Evolutionary conservation across 2,797 vertebrate genomes (phyloP).

Genomic region (Malurus splendens): DNA sequence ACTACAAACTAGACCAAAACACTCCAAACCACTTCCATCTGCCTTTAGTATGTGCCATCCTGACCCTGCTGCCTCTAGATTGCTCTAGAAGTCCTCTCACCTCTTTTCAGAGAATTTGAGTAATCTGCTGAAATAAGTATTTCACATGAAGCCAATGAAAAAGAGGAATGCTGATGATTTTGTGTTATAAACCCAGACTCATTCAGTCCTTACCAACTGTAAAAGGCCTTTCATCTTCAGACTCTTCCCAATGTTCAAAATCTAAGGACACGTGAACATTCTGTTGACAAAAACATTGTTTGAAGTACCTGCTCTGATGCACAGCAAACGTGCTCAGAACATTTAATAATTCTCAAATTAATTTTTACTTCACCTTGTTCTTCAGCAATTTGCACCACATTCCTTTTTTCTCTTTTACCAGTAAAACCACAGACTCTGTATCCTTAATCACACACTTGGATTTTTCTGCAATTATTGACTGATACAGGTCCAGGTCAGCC

Average conservation of each 20-base stretch:
- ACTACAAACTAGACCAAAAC: background rate
- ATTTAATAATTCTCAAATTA: background rate
- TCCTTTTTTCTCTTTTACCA: slow-evolving; percentile 58
- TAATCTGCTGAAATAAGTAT: background rate
- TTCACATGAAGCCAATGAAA: background rate
- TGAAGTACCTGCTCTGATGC: background rate
- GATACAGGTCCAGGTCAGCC: slow-evolving; percentile 67
- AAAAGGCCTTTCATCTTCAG: slow-evolving; percentile 57
- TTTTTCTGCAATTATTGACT: slow-evolving; percentile 47
- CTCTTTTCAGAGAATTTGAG: background rate
- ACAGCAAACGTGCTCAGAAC: background rate
- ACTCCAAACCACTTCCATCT: background rate
- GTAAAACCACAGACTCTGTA: slow-evolving; percentile 53
- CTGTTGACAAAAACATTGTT: slow-evolving; percentile 50
- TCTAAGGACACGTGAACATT: slow-evolving; percentile 68
- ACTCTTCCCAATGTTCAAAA: slow-evolving; percentile 71
- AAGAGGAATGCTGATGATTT: background rate
- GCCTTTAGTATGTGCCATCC: background rate
- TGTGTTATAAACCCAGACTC: background rate
- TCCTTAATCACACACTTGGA: slow-evolving; percentile 47
- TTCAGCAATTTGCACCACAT: slow-evolving; percentile 63
- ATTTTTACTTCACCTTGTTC: slow-evolving; percentile 54
- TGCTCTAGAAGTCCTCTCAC: background rate
- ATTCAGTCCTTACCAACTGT: slow-evolving; percentile 51
- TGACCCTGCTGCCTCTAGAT: background rate